phyloP scores from a whole-genome alignment of 2,797 vertebrate species.

The Spea hammondii region DNA sequence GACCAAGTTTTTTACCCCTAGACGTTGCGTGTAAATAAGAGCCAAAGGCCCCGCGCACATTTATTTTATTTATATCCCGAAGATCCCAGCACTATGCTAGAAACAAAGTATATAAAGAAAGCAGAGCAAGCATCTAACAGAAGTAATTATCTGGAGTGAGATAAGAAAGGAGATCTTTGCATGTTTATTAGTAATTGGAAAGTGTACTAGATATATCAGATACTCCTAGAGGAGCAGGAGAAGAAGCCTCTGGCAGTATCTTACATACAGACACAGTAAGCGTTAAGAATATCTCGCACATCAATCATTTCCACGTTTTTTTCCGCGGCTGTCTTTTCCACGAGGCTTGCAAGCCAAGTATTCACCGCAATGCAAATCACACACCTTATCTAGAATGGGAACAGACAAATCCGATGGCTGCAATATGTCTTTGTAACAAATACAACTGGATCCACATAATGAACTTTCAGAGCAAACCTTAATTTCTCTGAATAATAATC shows the following conservation, averaged over 20 bases:
- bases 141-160: not conserved
- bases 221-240: not conserved
- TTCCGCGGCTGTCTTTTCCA: not conserved
- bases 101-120: too few relatives aligned
- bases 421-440: constrained; percentile 64
- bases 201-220: not conserved
- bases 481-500: constrained; percentile 70
- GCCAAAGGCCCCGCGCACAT: too few relatives aligned
- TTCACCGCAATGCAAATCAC: not conserved
- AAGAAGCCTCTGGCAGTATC: not conserved
- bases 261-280: constrained; percentile 1
- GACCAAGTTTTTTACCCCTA: too few relatives aligned
- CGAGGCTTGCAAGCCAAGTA: not conserved
- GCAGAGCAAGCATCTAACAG: too few relatives aligned
- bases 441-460: constrained; percentile 63
- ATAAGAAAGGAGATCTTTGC: not conserved
- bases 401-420: constrained; percentile 58
- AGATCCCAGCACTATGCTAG: too few relatives aligned
- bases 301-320: constrained; percentile 15
- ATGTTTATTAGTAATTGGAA: not conserved
- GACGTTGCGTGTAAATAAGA: too few relatives aligned
- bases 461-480: constrained; percentile 68
- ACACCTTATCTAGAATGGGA: constrained; percentile 29
- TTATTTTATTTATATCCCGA: too few relatives aligned
- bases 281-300: not conserved